Evolutionary conservation across 2,888 invertebrate species (phyloP).

Genomic region (Ophion ventricosus): DNA sequence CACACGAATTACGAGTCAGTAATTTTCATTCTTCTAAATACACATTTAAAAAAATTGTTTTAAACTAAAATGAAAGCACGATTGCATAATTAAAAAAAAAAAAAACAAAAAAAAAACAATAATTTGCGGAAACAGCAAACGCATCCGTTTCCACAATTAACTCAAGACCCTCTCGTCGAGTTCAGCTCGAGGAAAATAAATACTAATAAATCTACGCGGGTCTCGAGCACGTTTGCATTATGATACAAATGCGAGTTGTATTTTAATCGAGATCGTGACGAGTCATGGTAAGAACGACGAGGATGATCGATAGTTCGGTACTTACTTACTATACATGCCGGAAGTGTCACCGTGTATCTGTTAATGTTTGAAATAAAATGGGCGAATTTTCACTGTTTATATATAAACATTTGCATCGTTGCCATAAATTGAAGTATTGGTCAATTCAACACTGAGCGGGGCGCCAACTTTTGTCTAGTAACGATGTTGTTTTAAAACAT

Average conservation of each 20-base stretch:
- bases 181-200: constrained; percentile 62
- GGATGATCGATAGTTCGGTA: constrained; percentile 55
- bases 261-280: constrained; percentile 67
- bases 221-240: constrained; percentile 30
- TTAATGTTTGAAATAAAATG: constrained; percentile 7
- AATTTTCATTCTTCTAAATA: constrained; percentile 19
- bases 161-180: constrained; percentile 43
- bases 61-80: constrained; percentile 8
- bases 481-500: neutral
- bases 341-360: constrained; percentile 24
- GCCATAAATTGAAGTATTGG: neutral
- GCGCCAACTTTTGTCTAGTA: neutral
- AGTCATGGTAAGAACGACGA: constrained; percentile 62
- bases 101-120: neutral
- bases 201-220: constrained; percentile 62
- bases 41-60: constrained; percentile 1
- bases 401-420: neutral
- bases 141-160: constrained; percentile 7
- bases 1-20: constrained; percentile 61
- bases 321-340: constrained; percentile 24
- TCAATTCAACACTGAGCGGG: neutral
- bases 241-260: constrained; percentile 37
- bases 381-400: neutral
- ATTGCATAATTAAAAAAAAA: constrained; percentile 12
- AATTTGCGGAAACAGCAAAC: neutral